These are phyloP conservation scores for Microplitis manilae DNA, from an alignment of 2,888 invertebrate species.

Conservation along the genomic window DNA sequence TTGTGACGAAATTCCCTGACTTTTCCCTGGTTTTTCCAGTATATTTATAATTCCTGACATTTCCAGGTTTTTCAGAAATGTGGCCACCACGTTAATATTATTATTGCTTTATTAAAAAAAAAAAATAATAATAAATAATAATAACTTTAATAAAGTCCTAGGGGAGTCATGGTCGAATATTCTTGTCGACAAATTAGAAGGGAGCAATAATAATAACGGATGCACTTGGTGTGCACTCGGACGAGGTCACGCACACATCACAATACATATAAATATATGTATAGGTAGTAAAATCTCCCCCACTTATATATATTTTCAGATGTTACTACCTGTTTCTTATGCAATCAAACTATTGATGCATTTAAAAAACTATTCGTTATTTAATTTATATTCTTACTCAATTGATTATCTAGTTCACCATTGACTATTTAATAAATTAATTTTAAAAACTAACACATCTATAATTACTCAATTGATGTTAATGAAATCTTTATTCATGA, in stretches of 20 bases:
- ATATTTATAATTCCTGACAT: too few species aligned
- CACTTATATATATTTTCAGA: neutral
- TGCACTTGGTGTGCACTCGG: conserved; percentile 33
- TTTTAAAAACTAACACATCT: too few species aligned
- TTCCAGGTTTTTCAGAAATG: too few species aligned
- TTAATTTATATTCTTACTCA: neutral
- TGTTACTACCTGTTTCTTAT: neutral
- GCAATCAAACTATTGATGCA: neutral
- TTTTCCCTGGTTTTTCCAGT: too few species aligned
- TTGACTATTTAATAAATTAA: neutral
- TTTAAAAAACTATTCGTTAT: neutral
- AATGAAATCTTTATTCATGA: neutral
- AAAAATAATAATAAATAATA: neutral
- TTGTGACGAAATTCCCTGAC: too few species aligned
- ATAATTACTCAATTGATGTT: neutral
- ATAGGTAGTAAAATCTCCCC: neutral
- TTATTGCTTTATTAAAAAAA: neutral
- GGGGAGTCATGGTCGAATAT: conserved; percentile 21
- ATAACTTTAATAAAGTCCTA: neutral
- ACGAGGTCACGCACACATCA: conserved; percentile 33
- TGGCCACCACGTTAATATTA: too few species aligned
- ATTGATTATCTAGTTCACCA: neutral
- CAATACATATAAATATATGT: conserved; percentile 12
- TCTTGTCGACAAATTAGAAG: conserved; percentile 19
- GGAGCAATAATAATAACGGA: conserved; percentile 27